Conservation (phyloP, 2,888 invertebrate species). For the Tipula helvola region DNA sequence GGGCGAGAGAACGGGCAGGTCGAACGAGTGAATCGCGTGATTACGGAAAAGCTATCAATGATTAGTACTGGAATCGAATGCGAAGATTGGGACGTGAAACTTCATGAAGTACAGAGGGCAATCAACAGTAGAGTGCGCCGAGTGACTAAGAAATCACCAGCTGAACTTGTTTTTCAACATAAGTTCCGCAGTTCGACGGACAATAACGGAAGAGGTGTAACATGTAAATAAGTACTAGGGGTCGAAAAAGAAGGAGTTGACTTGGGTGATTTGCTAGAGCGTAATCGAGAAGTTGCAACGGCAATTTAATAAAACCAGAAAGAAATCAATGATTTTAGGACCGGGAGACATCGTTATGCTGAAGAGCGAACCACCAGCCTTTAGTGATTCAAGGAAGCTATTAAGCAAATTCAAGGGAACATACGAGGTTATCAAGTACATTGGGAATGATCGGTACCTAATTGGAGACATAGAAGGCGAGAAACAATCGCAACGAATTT, state of each 20-base stretch:
- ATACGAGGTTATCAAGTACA: no score
- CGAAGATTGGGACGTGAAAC: neutral
- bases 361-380: no score
- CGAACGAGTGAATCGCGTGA: neutral
- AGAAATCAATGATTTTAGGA: neutral
- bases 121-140: neutral
- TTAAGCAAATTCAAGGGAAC: no score
- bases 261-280: neutral
- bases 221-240: neutral
- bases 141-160: no score
- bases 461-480: no score
- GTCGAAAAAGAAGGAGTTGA: neutral
- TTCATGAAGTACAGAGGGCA: neutral
- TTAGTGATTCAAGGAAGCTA: no score
- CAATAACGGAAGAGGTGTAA: neutral
- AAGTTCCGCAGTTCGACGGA: no score
- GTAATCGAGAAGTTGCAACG: neutral
- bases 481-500: no score
- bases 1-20: neutral
- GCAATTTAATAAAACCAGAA: neutral
- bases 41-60: neutral
- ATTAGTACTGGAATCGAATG: neutral
- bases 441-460: no score
- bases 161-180: no score
- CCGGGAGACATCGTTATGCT: no score